Percentiles rank a stretch among this genome's conserved stretches.
phyloP scores from a whole-genome alignment of 2,888 invertebrate species.

The Cerceris rybyensis region DNA sequence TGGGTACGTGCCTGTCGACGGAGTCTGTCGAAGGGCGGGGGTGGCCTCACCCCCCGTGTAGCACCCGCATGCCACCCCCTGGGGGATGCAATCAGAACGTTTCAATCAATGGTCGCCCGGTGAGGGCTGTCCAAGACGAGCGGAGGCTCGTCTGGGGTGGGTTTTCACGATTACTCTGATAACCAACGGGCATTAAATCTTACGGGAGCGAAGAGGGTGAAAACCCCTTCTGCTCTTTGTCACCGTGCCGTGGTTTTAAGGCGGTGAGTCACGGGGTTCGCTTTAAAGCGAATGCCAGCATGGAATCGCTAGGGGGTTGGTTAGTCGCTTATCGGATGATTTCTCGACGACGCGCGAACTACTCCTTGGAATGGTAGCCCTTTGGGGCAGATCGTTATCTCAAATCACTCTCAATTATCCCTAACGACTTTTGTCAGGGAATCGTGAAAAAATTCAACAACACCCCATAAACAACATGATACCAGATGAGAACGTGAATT shows the following conservation, averaged over 20 bases:
- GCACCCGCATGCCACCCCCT: constrained; percentile 77
- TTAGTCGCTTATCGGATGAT: constrained; percentile 39
- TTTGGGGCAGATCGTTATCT: constrained; percentile 9
- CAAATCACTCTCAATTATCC: constrained; percentile 21
- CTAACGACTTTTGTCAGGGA: background rate
- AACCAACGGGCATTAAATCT: constrained; percentile 80
- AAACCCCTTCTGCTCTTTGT: constrained; percentile 72
- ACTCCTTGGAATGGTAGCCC: constrained; percentile 13
- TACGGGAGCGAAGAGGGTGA: constrained; percentile 72
- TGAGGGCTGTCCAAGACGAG: constrained; percentile 63
- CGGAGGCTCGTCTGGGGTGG: constrained; percentile 58
- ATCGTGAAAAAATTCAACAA: too few relatives aligned
- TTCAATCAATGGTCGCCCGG: constrained; percentile 81
- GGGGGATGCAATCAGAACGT: constrained; percentile 82
- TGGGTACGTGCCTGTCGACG: constrained; percentile 70
- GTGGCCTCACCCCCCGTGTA: constrained; percentile 64
- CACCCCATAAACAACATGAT: too few relatives aligned
- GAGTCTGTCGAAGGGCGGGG: constrained; percentile 52
- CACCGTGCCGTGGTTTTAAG: constrained; percentile 65
- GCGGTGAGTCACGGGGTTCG: constrained; percentile 72
- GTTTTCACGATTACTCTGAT: constrained; percentile 77
- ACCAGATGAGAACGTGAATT: too few relatives aligned
- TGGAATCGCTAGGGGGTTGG: constrained; percentile 26
- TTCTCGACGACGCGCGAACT: constrained; percentile 19
- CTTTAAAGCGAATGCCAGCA: constrained; percentile 66